phyloP scores from a whole-genome alignment of 2,888 invertebrate genomes.

The Harpalus rubripes region DNA sequence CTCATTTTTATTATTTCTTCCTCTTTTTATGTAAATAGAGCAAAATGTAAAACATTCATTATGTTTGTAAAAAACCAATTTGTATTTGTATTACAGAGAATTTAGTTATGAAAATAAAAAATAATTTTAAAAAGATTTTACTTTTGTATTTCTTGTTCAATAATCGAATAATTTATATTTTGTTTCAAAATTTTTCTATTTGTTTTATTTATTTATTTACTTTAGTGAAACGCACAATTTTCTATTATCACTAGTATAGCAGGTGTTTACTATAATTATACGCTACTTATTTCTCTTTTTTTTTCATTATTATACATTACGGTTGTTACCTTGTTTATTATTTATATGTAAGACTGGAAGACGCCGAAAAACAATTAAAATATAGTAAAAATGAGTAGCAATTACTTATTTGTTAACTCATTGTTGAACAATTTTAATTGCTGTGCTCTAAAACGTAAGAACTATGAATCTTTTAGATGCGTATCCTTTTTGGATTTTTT shows the following conservation, averaged over 20 bases:
- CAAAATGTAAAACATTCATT: conserved; percentile 40
- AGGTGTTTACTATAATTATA: conserved; percentile 23
- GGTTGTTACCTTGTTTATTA: not conserved
- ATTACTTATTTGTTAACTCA: conserved; percentile 9
- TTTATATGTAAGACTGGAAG: not conserved
- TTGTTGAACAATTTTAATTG: conserved; percentile 34
- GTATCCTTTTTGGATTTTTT: conserved; percentile 21
- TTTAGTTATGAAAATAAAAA: conserved; percentile 66
- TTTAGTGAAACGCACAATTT: conserved; percentile 17
- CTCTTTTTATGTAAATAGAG: conserved; percentile 55
- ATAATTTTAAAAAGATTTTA: conserved; percentile 54
- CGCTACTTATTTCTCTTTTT: conserved; percentile 16
- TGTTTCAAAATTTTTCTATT: conserved; percentile 56
- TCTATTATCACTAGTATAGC: not conserved
- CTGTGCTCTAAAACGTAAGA: conserved; percentile 9
- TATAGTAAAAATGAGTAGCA: conserved; percentile 23
- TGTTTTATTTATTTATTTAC: conserved; percentile 50
- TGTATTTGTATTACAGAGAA: conserved; percentile 61
- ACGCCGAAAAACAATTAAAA: conserved; percentile 9
- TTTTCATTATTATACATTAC: conserved; percentile 16
- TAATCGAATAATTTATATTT: conserved; percentile 57
- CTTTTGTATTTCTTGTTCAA: conserved; percentile 66
- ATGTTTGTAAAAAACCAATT: conserved; percentile 57
- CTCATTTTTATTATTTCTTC: conserved; percentile 57
- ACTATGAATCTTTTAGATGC: conserved; percentile 55